Evolutionary conservation across 1,140 invertebrate genomes (phyloP).

Genomic region (Melitaea cinxia): DNA sequence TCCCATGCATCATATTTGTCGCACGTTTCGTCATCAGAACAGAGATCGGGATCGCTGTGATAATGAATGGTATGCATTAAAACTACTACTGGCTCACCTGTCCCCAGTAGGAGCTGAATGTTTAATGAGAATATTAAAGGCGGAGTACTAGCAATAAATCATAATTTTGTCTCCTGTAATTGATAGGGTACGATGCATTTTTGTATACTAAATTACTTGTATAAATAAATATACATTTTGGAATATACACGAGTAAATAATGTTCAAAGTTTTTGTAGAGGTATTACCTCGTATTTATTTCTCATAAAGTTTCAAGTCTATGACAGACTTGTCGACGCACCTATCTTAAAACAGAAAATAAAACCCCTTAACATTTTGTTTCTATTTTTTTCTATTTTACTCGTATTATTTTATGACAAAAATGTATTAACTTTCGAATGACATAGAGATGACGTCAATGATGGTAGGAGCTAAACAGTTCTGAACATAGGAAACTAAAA

Average conservation of each 20-base stretch:
- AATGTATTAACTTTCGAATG: no score
- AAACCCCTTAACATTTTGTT: no score
- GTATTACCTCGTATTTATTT: neutral
- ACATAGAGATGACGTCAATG: no score
- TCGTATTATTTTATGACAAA: no score
- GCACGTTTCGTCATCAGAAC: constrained; percentile 69
- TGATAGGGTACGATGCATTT: constrained; percentile 16
- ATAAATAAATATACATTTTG: neutral
- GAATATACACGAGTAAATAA: neutral
- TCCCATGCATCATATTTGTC: constrained; percentile 78
- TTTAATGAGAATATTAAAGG: constrained; percentile 34
- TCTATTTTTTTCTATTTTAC: no score
- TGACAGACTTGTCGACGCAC: no score
- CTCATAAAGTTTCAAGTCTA: no score
- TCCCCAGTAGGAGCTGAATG: constrained; percentile 34
- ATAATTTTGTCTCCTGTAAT: constrained; percentile 31
- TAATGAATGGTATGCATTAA: constrained; percentile 68
- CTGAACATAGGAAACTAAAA: no score
- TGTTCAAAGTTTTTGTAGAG: neutral
- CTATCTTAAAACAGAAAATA: no score
- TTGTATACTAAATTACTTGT: constrained; percentile 7
- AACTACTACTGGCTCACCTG: constrained; percentile 50
- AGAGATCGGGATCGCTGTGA: constrained; percentile 62
- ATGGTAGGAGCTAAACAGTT: no score
- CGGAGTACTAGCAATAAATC: constrained; percentile 29